Conservation (phyloP, 2,113 vertebrate genomes). For the Merops nubicus region DNA sequence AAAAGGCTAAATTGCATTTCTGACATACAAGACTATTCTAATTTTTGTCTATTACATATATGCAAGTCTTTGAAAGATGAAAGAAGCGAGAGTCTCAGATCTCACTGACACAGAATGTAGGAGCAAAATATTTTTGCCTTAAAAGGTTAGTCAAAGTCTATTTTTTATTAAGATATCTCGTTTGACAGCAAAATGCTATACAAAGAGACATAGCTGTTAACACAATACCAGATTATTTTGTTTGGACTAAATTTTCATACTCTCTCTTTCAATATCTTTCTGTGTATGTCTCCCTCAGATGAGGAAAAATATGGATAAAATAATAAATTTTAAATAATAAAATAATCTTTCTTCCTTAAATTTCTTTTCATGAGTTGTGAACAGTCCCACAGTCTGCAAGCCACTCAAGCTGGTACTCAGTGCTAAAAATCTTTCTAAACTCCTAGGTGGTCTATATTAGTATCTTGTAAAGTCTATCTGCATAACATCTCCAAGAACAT, state of each 20-base stretch:
- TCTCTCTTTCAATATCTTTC: neutral
- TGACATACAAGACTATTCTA: neutral
- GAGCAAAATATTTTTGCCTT: neutral
- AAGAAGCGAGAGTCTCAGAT: neutral
- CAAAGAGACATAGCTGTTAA: neutral
- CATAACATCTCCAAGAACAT: neutral
- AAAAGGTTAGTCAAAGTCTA: neutral
- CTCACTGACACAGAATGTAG: neutral
- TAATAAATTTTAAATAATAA: no score
- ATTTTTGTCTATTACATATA: neutral
- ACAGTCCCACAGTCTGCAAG: neutral
- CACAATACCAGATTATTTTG: neutral
- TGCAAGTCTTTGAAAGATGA: neutral
- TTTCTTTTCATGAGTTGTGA: neutral
- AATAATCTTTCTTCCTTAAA: neutral
- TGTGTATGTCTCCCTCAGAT: neutral
- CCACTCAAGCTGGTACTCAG: neutral
- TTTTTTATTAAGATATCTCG: neutral
- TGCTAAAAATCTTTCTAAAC: neutral
- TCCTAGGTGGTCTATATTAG: neutral
- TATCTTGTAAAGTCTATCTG: neutral
- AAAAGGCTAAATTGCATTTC: neutral
- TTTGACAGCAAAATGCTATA: neutral
- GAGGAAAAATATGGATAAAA: neutral
- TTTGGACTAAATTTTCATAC: neutral